Evolutionary conservation across 2,113 vertebrate species (phyloP).

Genomic region (Mohoua ochrocephala): DNA sequence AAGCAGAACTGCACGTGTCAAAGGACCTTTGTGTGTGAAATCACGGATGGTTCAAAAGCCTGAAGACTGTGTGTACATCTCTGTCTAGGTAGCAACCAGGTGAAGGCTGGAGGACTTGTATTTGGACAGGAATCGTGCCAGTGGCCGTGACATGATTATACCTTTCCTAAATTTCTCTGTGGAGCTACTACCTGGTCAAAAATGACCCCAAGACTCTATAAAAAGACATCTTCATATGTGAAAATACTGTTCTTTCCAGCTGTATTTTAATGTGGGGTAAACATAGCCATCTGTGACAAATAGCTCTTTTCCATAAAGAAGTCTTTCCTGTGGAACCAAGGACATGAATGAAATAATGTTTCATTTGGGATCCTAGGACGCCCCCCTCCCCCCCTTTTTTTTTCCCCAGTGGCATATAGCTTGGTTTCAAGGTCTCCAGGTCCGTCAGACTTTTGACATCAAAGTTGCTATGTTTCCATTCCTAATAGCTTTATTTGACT

Average conservation of each 20-base stretch:
- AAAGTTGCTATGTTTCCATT: background rate
- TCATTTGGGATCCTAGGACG: background rate
- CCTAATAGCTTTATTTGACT: background rate
- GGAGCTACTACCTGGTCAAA: background rate
- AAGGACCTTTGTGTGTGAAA: background rate
- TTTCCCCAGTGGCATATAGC: background rate
- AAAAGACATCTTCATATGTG: background rate
- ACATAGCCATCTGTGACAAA: background rate
- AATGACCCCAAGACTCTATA: background rate
- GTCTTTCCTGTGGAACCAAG: background rate
- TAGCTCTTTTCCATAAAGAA: background rate
- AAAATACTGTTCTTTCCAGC: background rate
- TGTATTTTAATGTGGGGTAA: background rate
- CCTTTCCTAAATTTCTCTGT: background rate
- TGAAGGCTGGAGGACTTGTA: background rate
- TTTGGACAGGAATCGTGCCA: background rate
- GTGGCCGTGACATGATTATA: background rate
- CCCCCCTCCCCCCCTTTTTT: fast-evolving
- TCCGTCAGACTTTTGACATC: background rate
- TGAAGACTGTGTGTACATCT: background rate
- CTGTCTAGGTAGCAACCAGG: background rate
- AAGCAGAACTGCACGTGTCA: background rate
- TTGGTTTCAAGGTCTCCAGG: background rate
- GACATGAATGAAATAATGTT: background rate
- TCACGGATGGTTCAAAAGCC: background rate